phyloP scores from a whole-genome alignment of 2,888 invertebrate species.

The Synanthedon vespiformis region DNA sequence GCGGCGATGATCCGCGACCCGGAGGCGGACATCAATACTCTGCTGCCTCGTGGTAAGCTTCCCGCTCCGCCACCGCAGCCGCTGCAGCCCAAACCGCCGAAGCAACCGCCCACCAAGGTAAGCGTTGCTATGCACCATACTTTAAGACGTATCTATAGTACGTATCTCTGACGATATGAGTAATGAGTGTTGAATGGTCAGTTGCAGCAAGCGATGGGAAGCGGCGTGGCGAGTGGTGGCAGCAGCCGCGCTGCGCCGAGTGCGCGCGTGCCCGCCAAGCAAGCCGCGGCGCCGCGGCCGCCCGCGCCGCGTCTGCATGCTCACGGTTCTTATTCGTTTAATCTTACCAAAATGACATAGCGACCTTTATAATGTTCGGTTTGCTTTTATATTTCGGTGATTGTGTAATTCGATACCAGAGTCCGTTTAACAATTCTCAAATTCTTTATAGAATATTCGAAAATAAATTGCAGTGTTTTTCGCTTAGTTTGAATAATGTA shows the following conservation, averaged over 20 bases:
- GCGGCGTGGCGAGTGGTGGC: conserved; percentile 15
- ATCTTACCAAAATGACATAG: no score
- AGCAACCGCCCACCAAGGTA: conserved; percentile 50
- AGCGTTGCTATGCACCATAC: no score
- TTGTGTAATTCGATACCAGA: no score
- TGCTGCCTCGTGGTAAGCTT: conserved; percentile 77
- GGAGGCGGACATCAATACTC: conserved; percentile 88
- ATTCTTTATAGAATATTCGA: no score
- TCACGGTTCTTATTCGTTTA: conserved; percentile 30
- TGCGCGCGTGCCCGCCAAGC: conserved; percentile 6
- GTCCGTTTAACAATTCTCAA: no score
- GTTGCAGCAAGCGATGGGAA: conserved; percentile 7
- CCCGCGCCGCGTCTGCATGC: conserved; percentile 69
- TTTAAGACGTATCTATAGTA: no score
- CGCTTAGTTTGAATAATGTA: no score
- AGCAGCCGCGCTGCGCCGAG: conserved; percentile 7
- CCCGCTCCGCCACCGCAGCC: conserved; percentile 72
- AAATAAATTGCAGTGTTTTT: no score
- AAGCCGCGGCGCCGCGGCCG: conserved; percentile 24
- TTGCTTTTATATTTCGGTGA: no score
- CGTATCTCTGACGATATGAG: background rate
- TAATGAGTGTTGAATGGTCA: background rate
- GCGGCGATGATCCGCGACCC: conserved; percentile 94
- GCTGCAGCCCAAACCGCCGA: conserved; percentile 63
- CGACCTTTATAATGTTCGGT: no score